A percentile compares a stretch with the other conserved stretches of the same genome.
These are phyloP conservation scores for Spodoptera frugiperda DNA, from an alignment of 1,140 invertebrate species.

Conservation along the genomic window DNA sequence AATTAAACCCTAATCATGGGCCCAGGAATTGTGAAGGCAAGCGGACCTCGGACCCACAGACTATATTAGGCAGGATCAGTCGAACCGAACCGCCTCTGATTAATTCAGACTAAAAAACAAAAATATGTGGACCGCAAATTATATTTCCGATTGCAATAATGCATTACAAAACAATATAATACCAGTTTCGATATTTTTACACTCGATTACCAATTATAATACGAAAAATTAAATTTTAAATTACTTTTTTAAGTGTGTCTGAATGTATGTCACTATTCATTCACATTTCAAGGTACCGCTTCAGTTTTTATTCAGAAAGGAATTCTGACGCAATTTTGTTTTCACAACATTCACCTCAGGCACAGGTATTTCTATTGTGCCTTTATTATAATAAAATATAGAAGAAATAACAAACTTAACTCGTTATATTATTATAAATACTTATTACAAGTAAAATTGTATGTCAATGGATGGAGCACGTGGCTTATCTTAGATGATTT, in stretches of 20 bases:
- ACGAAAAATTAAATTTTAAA: no score
- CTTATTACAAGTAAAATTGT: not conserved
- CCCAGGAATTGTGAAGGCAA: slow-evolving; percentile 10
- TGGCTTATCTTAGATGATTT: no score
- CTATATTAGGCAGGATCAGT: slow-evolving; percentile 20
- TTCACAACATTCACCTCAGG: slow-evolving; percentile 34
- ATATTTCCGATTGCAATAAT: slow-evolving; percentile 20
- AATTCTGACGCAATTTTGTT: slow-evolving; percentile 20
- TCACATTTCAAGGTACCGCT: not conserved
- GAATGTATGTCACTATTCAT: not conserved
- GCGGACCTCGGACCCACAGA: not conserved
- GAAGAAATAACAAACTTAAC: slow-evolving; percentile 11
- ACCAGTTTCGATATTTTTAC: not conserved
- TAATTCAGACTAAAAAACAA: slow-evolving; percentile 8
- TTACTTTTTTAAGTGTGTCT: no score
- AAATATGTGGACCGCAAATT: slow-evolving; percentile 16
- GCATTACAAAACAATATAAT: not conserved
- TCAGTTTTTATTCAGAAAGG: slow-evolving; percentile 7
- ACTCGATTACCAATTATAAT: no score
- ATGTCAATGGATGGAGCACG: no score
- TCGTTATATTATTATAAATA: slow-evolving; percentile 2
- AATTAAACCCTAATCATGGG: slow-evolving; percentile 52
- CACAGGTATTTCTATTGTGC: slow-evolving; percentile 39
- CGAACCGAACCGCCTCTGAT: slow-evolving; percentile 6
- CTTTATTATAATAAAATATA: slow-evolving; percentile 32